phyloP scores from a whole-genome alignment of 1,140 invertebrate genomes.

The Solenopsis fugax region DNA sequence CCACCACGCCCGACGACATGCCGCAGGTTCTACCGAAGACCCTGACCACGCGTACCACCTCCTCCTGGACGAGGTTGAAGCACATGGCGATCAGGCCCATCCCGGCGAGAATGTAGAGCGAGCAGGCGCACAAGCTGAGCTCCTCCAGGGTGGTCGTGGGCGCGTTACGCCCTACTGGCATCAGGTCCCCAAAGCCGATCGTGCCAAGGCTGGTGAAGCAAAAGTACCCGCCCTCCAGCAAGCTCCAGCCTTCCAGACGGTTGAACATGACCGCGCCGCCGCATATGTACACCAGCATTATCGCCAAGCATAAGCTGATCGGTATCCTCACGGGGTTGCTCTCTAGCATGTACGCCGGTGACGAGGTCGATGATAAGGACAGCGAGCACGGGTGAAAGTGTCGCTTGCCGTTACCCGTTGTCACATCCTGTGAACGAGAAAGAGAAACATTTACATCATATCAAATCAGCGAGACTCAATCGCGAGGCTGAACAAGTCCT shows the following conservation, averaged over 20 bases:
- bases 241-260: constrained; percentile 95
- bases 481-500: too few species aligned
- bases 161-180: constrained; percentile 91
- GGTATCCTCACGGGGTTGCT: constrained; percentile 90
- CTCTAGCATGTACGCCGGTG: constrained; percentile 78
- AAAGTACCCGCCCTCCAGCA: constrained; percentile 96
- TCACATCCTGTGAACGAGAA: constrained; percentile 69
- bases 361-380: constrained; percentile 79
- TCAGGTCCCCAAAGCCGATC: constrained; percentile 95
- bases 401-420: constrained; percentile 76
- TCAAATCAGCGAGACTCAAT: too few species aligned
- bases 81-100: constrained; percentile 98
- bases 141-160: constrained; percentile 91
- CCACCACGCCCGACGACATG: constrained; percentile 82
- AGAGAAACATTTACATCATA: too few species aligned
- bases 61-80: constrained; percentile 98
- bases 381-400: constrained; percentile 82
- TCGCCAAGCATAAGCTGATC: constrained; percentile 94
- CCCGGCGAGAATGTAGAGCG: constrained; percentile 96
- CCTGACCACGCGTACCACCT: constrained; percentile 91
- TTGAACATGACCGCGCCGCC: constrained; percentile 97
- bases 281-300: constrained; percentile 96
- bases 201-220: constrained; percentile 97
- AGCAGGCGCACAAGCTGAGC: constrained; percentile 92
- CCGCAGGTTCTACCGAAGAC: constrained; percentile 87